Percentiles rank a stretch among this genome's conserved stretches.
These are phyloP conservation scores for Glomeris maerens DNA, from an alignment of 1,140 invertebrate genomes.

Conservation along the genomic window DNA sequence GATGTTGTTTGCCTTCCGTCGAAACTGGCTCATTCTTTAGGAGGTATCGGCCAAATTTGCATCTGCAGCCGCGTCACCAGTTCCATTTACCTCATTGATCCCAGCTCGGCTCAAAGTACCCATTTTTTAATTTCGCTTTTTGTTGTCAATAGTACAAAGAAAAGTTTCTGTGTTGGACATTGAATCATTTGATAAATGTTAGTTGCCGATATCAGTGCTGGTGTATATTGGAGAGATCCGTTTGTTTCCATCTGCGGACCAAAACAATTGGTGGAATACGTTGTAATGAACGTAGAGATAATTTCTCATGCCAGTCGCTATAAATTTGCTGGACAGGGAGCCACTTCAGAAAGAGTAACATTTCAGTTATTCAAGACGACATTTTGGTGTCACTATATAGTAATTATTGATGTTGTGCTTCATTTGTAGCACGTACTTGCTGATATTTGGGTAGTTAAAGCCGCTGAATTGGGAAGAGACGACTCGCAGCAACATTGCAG, in stretches of 20 bases:
- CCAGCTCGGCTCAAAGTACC: slow-evolving; percentile 72
- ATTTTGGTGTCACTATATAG: no score
- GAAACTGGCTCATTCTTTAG: slow-evolving; percentile 71
- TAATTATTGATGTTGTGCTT: slow-evolving; percentile 6
- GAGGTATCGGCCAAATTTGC: slow-evolving; percentile 83
- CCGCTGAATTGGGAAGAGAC: slow-evolving; percentile 70
- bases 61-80: slow-evolving; percentile 78
- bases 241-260: slow-evolving; percentile 76
- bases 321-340: slow-evolving; percentile 62
- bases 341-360: slow-evolving; percentile 57
- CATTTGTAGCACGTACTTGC: slow-evolving; percentile 62
- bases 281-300: slow-evolving; percentile 86
- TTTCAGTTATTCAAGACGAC: no score
- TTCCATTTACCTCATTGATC: slow-evolving; percentile 85
- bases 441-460: slow-evolving; percentile 84
- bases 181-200: slow-evolving; percentile 14
- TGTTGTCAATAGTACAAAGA: slow-evolving; percentile 5
- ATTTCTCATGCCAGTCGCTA: slow-evolving; percentile 61
- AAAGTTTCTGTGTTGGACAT: slow-evolving; percentile 14
- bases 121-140: no score
- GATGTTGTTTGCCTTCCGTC: slow-evolving; percentile 85
- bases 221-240: slow-evolving; percentile 68
- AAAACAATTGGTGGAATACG: slow-evolving; percentile 81
- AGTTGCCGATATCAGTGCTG: slow-evolving; percentile 74
- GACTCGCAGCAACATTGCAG: slow-evolving; percentile 68